These are phyloP conservation scores for Toxotes jaculatrix DNA, from an alignment of 2,113 vertebrate species.

Conservation along the genomic window DNA sequence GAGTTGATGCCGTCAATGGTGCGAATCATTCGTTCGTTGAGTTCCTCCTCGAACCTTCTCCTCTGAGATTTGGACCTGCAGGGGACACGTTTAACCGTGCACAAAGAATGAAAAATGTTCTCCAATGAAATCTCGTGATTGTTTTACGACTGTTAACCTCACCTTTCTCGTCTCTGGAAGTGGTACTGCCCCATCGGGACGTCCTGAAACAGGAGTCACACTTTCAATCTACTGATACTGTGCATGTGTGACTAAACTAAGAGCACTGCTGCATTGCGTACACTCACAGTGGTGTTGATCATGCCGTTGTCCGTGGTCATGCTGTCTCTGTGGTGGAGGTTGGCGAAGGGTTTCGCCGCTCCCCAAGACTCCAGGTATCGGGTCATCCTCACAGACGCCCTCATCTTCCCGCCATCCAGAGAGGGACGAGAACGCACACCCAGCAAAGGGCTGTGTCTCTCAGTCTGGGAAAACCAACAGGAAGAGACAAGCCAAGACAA, in stretches of 20 bases:
- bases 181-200: constrained; percentile 95
- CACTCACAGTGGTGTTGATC: constrained; percentile 94
- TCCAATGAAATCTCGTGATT: neutral
- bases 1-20: constrained; percentile 98
- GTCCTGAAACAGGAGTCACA: constrained; percentile 83
- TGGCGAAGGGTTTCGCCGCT: constrained; percentile 98
- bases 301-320: constrained; percentile 98
- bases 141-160: constrained; percentile 4
- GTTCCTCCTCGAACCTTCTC: constrained; percentile 96
- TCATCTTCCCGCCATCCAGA: constrained; percentile 94
- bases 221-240: neutral
- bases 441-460: constrained; percentile 92
- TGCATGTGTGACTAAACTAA: neutral
- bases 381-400: constrained; percentile 97
- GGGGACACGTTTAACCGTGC: neutral
- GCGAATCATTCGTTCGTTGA: constrained; percentile 97
- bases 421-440: constrained; percentile 89
- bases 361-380: constrained; percentile 99
- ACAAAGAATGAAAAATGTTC: neutral
- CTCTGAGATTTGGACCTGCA: constrained; percentile 96
- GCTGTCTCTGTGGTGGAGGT: constrained; percentile 96
- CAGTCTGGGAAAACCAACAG: constrained; percentile 82
- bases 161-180: constrained; percentile 96
- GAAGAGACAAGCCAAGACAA: neutral
- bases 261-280: neutral